Conservation (phyloP, 2,113 vertebrate species). For the Scytalopus superciliaris region DNA sequence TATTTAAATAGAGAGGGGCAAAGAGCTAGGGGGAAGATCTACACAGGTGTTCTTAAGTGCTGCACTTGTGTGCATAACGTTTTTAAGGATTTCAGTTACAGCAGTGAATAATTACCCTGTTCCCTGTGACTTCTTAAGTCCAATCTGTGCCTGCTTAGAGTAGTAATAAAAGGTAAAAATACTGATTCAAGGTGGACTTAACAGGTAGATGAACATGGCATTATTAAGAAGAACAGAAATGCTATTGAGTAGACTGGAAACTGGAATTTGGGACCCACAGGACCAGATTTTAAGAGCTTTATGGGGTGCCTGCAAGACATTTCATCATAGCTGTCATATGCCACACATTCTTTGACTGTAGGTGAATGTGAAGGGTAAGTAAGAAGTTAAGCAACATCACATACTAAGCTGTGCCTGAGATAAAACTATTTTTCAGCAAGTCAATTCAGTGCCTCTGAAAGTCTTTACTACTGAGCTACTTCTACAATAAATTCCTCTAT, state of each 20-base stretch:
- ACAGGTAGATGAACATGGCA: background rate
- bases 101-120: background rate
- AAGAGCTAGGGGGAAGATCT: background rate
- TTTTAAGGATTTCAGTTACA: background rate
- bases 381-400: background rate
- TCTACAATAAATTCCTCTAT: background rate
- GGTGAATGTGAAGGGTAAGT: background rate
- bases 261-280: background rate
- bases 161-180: background rate
- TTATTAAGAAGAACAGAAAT: background rate
- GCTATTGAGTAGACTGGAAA: background rate
- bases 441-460: background rate
- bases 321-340: background rate
- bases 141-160: background rate
- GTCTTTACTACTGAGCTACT: background rate
- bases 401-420: background rate
- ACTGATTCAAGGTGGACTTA: background rate
- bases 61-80: background rate
- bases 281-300: background rate
- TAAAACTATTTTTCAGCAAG: background rate
- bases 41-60: background rate
- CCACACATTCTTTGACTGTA: fast-evolving
- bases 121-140: background rate
- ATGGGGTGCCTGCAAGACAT: background rate
- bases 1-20: background rate